Evolutionary conservation across 2,797 vertebrate species (phyloP), one percentile per base, ranked within the genome.

Genomic region (Sciurus vulgaris): DNA sequence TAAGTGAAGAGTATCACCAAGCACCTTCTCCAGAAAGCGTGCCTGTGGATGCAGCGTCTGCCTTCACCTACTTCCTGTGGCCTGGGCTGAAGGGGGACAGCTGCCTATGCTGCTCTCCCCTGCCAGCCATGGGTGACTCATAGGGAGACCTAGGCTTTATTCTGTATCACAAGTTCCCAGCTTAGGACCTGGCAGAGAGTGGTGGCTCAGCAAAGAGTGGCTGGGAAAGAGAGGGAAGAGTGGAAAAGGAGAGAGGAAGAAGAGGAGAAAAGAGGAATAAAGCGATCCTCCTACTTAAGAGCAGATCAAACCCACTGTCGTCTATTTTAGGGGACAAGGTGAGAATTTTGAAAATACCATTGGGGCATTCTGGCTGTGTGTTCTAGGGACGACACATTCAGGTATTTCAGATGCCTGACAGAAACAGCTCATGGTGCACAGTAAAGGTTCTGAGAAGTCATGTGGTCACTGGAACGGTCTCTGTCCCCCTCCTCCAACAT

Each of bases 31-130:
- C 1, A 2, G 28, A n/a, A 18, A 77, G n/a, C 0, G 3, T 0
- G 12, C 1, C 38, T 14, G 9, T 15, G 3, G 3, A 0, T 0
- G 12, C 4, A 18, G n/a, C 10, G 0, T 14, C 15, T 3, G 2
- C 30, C 4, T 10, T 38, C 73, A 7, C 12, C 30, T 44, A 7
- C 67, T 7, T 26, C 38, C 3, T 7, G 3, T 69, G 18, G 38
- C 51, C 38, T 49, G 2, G 1, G 3, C 26, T 20, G 63, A 28
- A 14, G 5, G 0, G 0, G 15, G 7, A 12, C 2, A 5, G 41
- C 14, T 6, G 47, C 22, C 63, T 3, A 14, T 0, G 41, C 0
- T 17, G 5, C 10, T 41, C 13, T 38, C 38, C 26, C 47, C 79
- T 18, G 77, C 18, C 24, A 4, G 18, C 61, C 4, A 1, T 1